Percentiles rank a stretch among this genome's conserved stretches.
These are phyloP conservation scores for Isurus oxyrinchus DNA, from an alignment of 2,113 vertebrate genomes.

Conservation along the genomic window DNA sequence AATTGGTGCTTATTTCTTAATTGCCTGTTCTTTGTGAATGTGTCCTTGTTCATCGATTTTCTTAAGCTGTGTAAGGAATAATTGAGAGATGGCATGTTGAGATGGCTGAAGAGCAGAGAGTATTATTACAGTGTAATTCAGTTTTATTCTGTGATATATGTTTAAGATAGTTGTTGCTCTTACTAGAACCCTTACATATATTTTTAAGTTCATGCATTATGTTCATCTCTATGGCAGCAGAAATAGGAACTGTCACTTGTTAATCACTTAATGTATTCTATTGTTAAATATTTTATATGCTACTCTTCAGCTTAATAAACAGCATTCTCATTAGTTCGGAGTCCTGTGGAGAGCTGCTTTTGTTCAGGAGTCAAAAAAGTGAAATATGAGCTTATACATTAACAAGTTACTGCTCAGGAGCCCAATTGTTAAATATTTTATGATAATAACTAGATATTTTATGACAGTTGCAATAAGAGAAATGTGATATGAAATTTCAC, in stretches of 20 bases:
- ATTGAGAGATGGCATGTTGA: not conserved
- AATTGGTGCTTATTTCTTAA: not conserved
- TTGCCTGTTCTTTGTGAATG: not conserved
- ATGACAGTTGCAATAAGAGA: not conserved
- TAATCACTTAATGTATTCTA: not conserved
- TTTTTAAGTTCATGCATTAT: not conserved
- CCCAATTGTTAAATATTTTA: not conserved
- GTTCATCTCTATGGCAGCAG: not conserved
- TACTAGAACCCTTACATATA: not conserved
- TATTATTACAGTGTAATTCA: not conserved
- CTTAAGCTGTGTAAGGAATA: not conserved
- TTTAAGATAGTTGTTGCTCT: not conserved
- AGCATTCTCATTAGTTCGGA: not conserved
- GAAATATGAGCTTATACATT: not conserved
- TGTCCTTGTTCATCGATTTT: not conserved
- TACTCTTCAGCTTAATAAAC: not conserved
- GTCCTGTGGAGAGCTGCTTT: not conserved
- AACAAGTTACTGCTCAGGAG: not conserved
- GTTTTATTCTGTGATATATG: not conserved
- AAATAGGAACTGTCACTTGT: not conserved
- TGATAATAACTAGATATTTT: constrained; percentile 9
- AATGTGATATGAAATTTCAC: constrained; percentile 11
- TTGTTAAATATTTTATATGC: not conserved
- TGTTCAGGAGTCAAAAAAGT: not conserved
- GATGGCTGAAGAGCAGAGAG: not conserved